Percentiles rank a stretch among this genome's conserved stretches.
These are phyloP conservation scores for Antechinus flavipes DNA, from an alignment of 2,113 vertebrate genomes.

Conservation along the genomic window DNA sequence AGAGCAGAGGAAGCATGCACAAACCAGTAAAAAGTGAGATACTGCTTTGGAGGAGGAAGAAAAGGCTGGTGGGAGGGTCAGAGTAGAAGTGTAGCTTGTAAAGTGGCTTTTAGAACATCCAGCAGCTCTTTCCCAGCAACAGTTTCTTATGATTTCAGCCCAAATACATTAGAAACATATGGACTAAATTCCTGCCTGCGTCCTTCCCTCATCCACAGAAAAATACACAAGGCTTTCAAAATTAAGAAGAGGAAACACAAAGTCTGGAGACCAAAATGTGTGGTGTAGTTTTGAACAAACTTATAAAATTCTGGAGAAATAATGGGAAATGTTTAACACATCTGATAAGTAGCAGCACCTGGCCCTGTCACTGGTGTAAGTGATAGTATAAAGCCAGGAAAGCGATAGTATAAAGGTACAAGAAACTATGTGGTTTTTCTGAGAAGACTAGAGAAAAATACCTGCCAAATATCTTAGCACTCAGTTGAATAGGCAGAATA, in stretches of 20 bases:
- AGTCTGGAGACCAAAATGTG: background rate
- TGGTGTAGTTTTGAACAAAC: constrained; percentile 41
- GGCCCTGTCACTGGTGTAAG: constrained; percentile 28
- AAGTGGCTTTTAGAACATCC: background rate
- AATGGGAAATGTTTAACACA: constrained; percentile 37
- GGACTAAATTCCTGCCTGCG: constrained; percentile 61
- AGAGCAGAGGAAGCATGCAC: background rate
- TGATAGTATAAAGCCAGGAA: constrained; percentile 32
- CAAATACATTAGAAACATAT: constrained; percentile 50
- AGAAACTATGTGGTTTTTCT: background rate
- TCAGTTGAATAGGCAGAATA: background rate
- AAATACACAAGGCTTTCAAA: constrained; percentile 64
- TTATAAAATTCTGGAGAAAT: constrained; percentile 42
- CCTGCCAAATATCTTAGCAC: constrained; percentile 43
- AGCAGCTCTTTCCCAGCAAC: constrained; percentile 2
- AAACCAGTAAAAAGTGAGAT: background rate
- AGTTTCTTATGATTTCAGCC: constrained; percentile 42
- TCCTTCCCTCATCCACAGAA: constrained; percentile 41
- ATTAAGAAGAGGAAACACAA: constrained; percentile 38
- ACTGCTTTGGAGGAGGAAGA: fast-evolving
- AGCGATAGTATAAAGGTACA: constrained; percentile 5
- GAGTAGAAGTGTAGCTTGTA: background rate
- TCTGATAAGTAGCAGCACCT: constrained; percentile 45
- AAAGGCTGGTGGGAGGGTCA: background rate
- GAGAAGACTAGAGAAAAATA: constrained; percentile 46